Percentiles rank a stretch among this genome's conserved stretches.
These are phyloP conservation scores for Euthynnus affinis DNA, from an alignment of 2,797 vertebrate genomes.

Conservation along the genomic window DNA sequence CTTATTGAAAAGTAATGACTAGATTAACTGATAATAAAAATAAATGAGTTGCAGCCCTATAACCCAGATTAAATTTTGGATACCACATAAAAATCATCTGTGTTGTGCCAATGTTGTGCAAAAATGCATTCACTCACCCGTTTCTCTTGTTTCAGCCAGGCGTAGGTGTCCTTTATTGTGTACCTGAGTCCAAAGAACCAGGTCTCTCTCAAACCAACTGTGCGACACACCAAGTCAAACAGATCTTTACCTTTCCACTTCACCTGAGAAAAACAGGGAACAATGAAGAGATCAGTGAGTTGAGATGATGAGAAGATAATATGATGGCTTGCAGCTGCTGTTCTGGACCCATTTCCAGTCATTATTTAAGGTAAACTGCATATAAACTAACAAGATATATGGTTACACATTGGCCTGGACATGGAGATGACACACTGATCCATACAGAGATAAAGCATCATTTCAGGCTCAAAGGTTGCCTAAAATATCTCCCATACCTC, in stretches of 20 bases:
- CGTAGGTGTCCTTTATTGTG: constrained; percentile 91
- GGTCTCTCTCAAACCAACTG: constrained; percentile 93
- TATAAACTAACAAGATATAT: background rate
- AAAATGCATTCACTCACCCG: constrained; percentile 80
- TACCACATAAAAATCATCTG: background rate
- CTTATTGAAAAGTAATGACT: too few species aligned
- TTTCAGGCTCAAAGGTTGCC: background rate
- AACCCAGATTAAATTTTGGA: background rate
- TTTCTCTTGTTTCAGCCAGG: constrained; percentile 95
- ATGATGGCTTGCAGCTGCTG: background rate
- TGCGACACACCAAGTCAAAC: constrained; percentile 94
- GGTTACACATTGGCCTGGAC: background rate
- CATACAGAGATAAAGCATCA: background rate
- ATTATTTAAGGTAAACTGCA: background rate
- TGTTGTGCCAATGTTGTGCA: background rate
- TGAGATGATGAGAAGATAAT: background rate
- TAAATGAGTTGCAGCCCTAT: background rate
- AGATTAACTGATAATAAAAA: too few species aligned
- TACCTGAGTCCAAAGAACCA: constrained; percentile 97
- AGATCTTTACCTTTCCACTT: constrained; percentile 97
- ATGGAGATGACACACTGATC: background rate
- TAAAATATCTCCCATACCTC: constrained; percentile 84
- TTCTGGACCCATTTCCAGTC: background rate
- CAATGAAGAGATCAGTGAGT: background rate
- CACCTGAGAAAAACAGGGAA: constrained; percentile 80